Percentiles rank a stretch among this genome's conserved stretches.
phyloP scores from a whole-genome alignment of 2,113 vertebrate genomes.

The Thalassarche chlororhynchos region DNA sequence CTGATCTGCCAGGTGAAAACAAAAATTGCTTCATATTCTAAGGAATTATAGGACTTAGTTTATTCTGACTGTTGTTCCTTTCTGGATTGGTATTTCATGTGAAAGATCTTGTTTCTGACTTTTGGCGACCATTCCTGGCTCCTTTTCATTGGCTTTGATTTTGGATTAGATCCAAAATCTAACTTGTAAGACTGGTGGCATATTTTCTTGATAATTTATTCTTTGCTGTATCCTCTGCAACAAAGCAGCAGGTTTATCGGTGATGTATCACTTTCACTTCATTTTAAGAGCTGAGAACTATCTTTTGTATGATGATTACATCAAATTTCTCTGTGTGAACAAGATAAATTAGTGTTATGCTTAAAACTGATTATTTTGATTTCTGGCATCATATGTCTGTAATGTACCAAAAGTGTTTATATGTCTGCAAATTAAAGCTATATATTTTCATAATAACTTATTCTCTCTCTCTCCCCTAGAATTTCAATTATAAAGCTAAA shows the following conservation, averaged over 20 bases:
- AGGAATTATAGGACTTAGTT: conserved; percentile 42
- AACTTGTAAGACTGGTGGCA: conserved; percentile 60
- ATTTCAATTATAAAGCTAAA: conserved; percentile 32
- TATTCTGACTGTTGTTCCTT: conserved; percentile 24
- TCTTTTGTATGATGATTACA: conserved; percentile 62
- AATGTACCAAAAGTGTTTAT: conserved; percentile 83
- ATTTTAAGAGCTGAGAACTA: conserved; percentile 63
- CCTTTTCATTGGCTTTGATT: conserved; percentile 65
- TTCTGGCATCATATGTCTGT: conserved; percentile 75
- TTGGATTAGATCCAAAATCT: conserved; percentile 67
- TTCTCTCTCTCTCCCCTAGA: conserved; percentile 48
- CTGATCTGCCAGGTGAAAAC: conserved; percentile 30
- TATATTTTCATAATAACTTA: conserved; percentile 83
- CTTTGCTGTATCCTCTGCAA: conserved; percentile 64
- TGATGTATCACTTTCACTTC: conserved; percentile 67
- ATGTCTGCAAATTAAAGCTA: conserved; percentile 86
- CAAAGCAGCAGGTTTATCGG: conserved; percentile 58
- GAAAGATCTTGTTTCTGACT: conserved; percentile 57
- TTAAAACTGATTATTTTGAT: conserved; percentile 68
- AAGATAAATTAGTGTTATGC: conserved; percentile 69
- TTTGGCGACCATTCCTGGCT: conserved; percentile 59
- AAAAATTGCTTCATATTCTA: conserved; percentile 30
- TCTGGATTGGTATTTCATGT: conserved; percentile 43
- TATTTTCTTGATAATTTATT: conserved; percentile 68
- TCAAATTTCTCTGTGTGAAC: conserved; percentile 66